A percentile compares a stretch with the other conserved stretches of the same genome.
Conservation (phyloP, 2,797 vertebrate species). For the Euthynnus affinis region DNA sequence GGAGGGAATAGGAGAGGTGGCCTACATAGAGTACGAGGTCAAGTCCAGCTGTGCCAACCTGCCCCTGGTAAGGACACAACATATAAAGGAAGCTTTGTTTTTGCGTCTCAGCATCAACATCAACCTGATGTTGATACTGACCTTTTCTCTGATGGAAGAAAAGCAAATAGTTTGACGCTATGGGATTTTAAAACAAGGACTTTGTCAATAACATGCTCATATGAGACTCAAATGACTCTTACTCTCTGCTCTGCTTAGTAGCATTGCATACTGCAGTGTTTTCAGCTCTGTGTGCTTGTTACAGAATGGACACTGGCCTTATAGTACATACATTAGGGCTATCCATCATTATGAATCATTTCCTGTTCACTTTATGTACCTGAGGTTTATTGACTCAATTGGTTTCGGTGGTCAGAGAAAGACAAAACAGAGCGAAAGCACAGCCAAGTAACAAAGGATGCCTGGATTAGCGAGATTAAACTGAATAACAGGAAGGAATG, state of each 20-base stretch:
- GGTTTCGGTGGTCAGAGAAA: conserved; percentile 50
- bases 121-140: conserved; percentile 3
- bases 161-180: conserved; percentile 17
- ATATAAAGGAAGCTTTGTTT: background rate
- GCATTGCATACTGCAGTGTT: background rate
- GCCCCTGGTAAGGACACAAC: conserved; percentile 87
- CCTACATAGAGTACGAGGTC: conserved; percentile 97
- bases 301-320: background rate
- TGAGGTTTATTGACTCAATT: conserved; percentile 42
- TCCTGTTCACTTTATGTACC: conserved; percentile 31
- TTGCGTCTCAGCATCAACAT: background rate
- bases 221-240: conserved; percentile 7
- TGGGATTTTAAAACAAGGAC: conserved; percentile 10
- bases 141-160: background rate
- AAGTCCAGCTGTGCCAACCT: conserved; percentile 95
- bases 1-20: conserved; percentile 85
- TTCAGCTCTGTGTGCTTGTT: conserved; percentile 26
- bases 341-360: conserved; percentile 36
- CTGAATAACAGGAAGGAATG: conserved; percentile 28
- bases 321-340: conserved; percentile 24
- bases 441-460: conserved; percentile 39
- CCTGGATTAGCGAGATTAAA: conserved; percentile 38
- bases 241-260: background rate
- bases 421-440: conserved; percentile 35
- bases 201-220: background rate